Base-by-base conservation (phyloP, 2,888 invertebrate species). In the Macaria liturata region DNA sequence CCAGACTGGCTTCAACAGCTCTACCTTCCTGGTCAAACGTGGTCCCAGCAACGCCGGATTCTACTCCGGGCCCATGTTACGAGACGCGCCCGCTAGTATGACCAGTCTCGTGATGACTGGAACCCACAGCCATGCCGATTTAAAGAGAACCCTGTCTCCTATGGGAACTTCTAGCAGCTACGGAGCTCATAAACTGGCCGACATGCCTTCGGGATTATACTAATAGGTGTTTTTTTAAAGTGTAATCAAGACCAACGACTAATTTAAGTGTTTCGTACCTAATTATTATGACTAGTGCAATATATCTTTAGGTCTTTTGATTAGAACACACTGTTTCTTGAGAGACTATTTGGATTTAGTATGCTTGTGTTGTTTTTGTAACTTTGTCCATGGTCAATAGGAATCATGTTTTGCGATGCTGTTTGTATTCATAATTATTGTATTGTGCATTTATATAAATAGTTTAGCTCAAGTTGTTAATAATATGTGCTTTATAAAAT, bases 121-220 rank as follows among this genome's bases (percentile, higher is more conserved):
- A 7, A 85, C 90, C 1, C 88, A 88, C 51, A 86, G 89, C 51
- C 92, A 89, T 48, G 82, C 86, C 20, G 93, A 92, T 70, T 74
- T 90, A 54, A 90, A 92, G 65, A 83, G 89, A 65, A 87, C 86
- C 3, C 65, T 91, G 5, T 89, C 91, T 0, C 88, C 88, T 0
- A 81, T 84, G 59, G 87, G 86, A 4, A 65, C 71, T 45, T 83
- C 84, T 3, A 84, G 78, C 62, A 81, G 71, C 64, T 86, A 83
- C 59, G 93, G 94, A 34, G 79, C 88, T 40, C 92, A 93, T 54
- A 95, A 95, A 88, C 92, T 95, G 7, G 95, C 95, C 4, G 95
- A 95, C 77, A 93, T 95, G 84, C 95, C 95, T 65, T 95, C 95
- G 46, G 95, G 95, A 56, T 84, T 95, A 63, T 95, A 95, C 86